phyloP scores from a whole-genome alignment of 2,888 invertebrate species.

The Byasa hedistus region DNA sequence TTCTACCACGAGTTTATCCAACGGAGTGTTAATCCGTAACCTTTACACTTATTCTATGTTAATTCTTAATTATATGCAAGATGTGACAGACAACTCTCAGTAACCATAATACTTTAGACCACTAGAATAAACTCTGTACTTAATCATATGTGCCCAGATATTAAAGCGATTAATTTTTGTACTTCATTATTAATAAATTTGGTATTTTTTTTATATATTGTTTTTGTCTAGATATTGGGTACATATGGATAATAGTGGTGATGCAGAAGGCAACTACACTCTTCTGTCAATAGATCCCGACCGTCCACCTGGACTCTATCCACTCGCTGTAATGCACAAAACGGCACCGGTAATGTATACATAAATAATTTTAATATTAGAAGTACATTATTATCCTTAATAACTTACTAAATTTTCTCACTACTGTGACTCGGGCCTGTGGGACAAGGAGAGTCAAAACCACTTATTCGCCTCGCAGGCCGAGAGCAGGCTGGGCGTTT shows the following conservation, averaged over 20 bases:
- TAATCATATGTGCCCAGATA: not conserved
- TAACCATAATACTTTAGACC: not conserved
- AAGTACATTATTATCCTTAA: not conserved
- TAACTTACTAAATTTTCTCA: too few relatives aligned
- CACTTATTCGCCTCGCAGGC: too few relatives aligned
- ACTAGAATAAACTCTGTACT: not conserved
- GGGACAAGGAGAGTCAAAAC: too few relatives aligned
- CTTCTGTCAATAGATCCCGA: slow-evolving; percentile 82
- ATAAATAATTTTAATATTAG: not conserved
- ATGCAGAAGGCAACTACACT: slow-evolving; percentile 96
- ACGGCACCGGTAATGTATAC: slow-evolving; percentile 85
- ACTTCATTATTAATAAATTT: not conserved
- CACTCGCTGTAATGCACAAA: slow-evolving; percentile 86
- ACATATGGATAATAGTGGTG: slow-evolving; percentile 95
- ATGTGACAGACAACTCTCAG: too few relatives aligned
- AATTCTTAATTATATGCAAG: too few relatives aligned
- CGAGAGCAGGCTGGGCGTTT: too few relatives aligned
- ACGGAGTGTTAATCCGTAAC: not conserved
- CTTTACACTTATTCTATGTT: too few relatives aligned
- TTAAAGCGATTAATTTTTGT: not conserved
- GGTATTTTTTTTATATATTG: not conserved
- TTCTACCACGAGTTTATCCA: not conserved
- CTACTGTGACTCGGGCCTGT: too few relatives aligned
- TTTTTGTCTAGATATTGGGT: slow-evolving; percentile 85
- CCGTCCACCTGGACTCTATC: slow-evolving; percentile 86